Conservation (phyloP, 2,888 invertebrate species). For the Archaeoteleia sp. region DNA sequence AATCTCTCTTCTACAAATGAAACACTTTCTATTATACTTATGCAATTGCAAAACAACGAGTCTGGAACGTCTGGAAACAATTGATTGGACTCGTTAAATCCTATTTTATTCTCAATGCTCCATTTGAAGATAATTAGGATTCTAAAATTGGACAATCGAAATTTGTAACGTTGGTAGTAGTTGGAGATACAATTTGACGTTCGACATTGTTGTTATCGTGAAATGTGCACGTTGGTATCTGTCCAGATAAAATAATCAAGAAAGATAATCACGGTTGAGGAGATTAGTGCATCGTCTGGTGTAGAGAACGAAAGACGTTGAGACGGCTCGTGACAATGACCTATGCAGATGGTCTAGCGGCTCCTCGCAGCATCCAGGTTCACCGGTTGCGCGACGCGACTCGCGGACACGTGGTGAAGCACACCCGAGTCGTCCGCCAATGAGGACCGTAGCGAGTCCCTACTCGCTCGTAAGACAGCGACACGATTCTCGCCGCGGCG, state of each 20-base stretch:
- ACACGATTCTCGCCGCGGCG: slow-evolving; percentile 38
- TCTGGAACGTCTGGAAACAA: too few species aligned
- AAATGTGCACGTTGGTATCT: slow-evolving; percentile 3
- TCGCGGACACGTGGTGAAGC: slow-evolving; percentile 62
- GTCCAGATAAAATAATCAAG: slow-evolving; percentile 29
- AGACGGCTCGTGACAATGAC: slow-evolving; percentile 67
- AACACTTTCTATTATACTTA: too few species aligned
- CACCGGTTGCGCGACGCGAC: slow-evolving; percentile 10
- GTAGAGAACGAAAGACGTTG: slow-evolving; percentile 13
- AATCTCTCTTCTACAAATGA: too few species aligned
- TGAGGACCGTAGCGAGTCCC: slow-evolving; percentile 58
- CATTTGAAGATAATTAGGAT: too few species aligned
- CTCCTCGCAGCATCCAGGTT: slow-evolving; percentile 39
- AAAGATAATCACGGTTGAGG: slow-evolving; percentile 1
- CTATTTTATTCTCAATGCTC: too few species aligned
- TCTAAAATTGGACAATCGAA: too few species aligned
- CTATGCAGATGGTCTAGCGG: slow-evolving; percentile 58
- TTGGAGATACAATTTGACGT: too few species aligned
- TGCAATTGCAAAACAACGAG: too few species aligned
- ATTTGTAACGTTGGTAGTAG: too few species aligned
- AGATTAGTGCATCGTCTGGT: slow-evolving; percentile 29
- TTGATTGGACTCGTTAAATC: too few species aligned
- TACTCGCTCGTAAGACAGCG: slow-evolving; percentile 54
- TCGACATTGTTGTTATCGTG: background rate
- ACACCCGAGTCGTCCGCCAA: slow-evolving; percentile 63